Evolutionary conservation across 1,140 invertebrate genomes (phyloP), one percentile per base, ranked within the genome.

Genomic region (Delia radicum): DNA sequence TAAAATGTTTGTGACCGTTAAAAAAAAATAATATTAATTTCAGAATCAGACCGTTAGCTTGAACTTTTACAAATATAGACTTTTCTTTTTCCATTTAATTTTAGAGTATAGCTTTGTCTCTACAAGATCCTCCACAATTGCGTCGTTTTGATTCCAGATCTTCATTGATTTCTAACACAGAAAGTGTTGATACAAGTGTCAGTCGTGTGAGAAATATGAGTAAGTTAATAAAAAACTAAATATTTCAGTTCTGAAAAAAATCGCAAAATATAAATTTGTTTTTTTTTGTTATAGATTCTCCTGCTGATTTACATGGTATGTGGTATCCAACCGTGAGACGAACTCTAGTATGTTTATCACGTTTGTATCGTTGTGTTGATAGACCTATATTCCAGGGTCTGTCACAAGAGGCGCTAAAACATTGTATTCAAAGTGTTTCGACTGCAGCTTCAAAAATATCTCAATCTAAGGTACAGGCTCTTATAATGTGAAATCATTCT

Each of bases 301-400:
- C 96, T 0, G 97, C 97, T 26, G 98, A 99, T 89, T 88, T 99
- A 8, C 98, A 99, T 87, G 98, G 98, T 0, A 98, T 99, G 96
- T 99, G 98, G 98, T 99, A 99, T 88, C 98, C 98, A 0, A 98
- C 96, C 0, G 96, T 99, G 0, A 89, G 98, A 15, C 88, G 98
- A 69, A 98, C 98, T 0, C 87, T 99, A 8, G 94, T 99, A 27
- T 99, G 97, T 81, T 87, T 99, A 2, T 98, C 97, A 0, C 93
- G 98, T 78, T 88, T 99, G 0, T 99, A 98, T 87, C 90, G 97
- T 74, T 99, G 97, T 86, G 91, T 99, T 6, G 98, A 99, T 87
- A 92, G 93, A 79, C 92, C 94, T 75, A 98, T 98, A 33, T 99
- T 99, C 86, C 96, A 99, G 88, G 95, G 96, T 0, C 87, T 99